phyloP scores from a whole-genome alignment of 2,797 vertebrate species.

The Malacoctenus gilli region DNA sequence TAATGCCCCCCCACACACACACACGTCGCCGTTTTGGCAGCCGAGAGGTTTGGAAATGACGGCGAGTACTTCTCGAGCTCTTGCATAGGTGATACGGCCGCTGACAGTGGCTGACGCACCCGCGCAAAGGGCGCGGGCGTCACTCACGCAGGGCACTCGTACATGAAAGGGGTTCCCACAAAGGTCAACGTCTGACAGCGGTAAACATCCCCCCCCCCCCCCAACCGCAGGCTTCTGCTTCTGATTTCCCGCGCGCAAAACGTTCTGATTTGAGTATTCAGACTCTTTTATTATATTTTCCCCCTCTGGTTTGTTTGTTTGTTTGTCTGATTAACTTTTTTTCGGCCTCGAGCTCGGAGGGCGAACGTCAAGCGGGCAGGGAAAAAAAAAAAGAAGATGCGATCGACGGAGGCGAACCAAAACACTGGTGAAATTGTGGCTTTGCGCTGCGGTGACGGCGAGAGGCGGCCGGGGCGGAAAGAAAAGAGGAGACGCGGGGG shows the following conservation, averaged over 20 bases:
- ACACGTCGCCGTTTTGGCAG: conserved; percentile 62
- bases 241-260: conserved; percentile 69
- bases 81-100: conserved; percentile 54
- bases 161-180: conserved; percentile 38
- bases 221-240: conserved; percentile 68
- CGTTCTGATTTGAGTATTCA: conserved; percentile 71
- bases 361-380: conserved; percentile 62
- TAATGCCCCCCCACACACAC: conserved; percentile 65
- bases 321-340: conserved; percentile 73
- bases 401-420: conserved; percentile 69
- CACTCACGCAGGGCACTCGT: conserved; percentile 6
- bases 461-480: conserved; percentile 62
- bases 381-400: conserved; percentile 52
- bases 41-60: conserved; percentile 61
- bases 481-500: conserved; percentile 43
- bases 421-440: conserved; percentile 70
- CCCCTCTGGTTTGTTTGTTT: conserved; percentile 53
- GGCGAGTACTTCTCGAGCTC: conserved; percentile 66
- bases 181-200: conserved; percentile 64
- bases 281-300: too few relatives aligned
- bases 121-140: conserved; percentile 25
- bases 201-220: conserved; percentile 42
- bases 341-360: conserved; percentile 55
- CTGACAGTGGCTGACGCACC: conserved; percentile 15
- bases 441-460: conserved; percentile 52